A percentile compares a stretch with the other conserved stretches of the same genome.
phyloP scores from a whole-genome alignment of 2,888 invertebrate species.

The Spisula subtruncata region DNA sequence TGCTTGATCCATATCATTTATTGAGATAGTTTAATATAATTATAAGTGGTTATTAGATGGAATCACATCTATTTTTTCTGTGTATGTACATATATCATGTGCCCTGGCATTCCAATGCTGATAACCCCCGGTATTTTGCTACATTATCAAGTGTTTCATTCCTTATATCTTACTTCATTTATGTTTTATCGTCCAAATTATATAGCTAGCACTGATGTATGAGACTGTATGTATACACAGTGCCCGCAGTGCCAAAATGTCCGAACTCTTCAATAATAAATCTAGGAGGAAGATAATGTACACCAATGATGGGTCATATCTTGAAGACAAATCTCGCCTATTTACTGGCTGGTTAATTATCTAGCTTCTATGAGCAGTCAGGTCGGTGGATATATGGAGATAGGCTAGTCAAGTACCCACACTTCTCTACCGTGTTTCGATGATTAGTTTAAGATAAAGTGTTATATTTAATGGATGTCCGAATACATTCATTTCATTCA shows the following conservation, averaged over 20 bases:
- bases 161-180: not conserved
- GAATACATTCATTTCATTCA: not conserved
- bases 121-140: not conserved
- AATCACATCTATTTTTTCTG: not conserved
- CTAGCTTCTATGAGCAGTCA: not conserved
- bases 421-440: not conserved
- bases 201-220: not conserved
- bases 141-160: not conserved
- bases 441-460: not conserved
- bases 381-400: not conserved
- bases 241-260: not conserved
- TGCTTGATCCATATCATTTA: too few species aligned
- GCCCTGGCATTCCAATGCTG: not conserved
- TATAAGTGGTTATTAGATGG: not conserved
- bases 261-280: slow-evolving; percentile 6
- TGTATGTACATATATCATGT: not conserved
- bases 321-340: not conserved
- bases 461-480: not conserved
- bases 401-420: not conserved
- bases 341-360: slow-evolving; percentile 13
- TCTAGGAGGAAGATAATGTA: not conserved
- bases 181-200: slow-evolving; percentile 15
- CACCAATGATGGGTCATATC: not conserved
- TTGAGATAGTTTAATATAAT: too few species aligned
- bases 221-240: not conserved